A percentile compares a stretch with the other conserved stretches of the same genome.
These are phyloP conservation scores for Hylyphantes graminicola DNA, from an alignment of 1,140 invertebrate genomes.

Conservation along the genomic window DNA sequence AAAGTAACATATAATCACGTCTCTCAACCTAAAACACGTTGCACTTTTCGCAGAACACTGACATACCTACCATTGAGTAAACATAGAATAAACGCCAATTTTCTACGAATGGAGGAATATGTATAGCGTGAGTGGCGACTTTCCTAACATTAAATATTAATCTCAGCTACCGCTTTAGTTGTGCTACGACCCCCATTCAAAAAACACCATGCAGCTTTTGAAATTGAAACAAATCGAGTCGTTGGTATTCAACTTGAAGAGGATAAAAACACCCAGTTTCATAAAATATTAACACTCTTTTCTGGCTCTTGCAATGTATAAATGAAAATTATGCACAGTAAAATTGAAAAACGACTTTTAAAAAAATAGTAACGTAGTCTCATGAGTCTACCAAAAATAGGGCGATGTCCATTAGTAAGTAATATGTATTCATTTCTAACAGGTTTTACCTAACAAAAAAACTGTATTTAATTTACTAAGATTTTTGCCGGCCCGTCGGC, in stretches of 20 bases:
- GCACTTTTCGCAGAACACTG: too few species aligned
- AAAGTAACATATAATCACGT: too few species aligned
- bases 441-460: too few species aligned
- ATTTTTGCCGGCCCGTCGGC: too few species aligned
- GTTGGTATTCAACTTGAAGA: slow-evolving; percentile 23
- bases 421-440: too few species aligned
- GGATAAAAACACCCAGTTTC: slow-evolving; percentile 44
- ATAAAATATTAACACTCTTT: slow-evolving; percentile 34
- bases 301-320: slow-evolving; percentile 22
- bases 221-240: slow-evolving; percentile 48
- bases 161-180: slow-evolving; percentile 8
- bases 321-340: slow-evolving; percentile 40
- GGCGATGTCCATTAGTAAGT: too few species aligned
- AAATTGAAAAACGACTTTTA: slow-evolving; percentile 20
- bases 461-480: too few species aligned
- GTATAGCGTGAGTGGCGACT: not conserved
- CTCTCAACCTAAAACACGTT: too few species aligned
- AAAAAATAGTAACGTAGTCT: not conserved
- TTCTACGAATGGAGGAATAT: too few species aligned
- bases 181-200: not conserved
- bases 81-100: too few species aligned
- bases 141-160: slow-evolving; percentile 38
- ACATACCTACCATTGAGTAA: too few species aligned
- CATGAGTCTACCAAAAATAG: too few species aligned
- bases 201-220: slow-evolving; percentile 10